Percentiles rank a stretch among this genome's conserved stretches.
These are phyloP conservation scores for Tauraco hartlaubi DNA, from an alignment of 2,797 vertebrate species.

Conservation along the genomic window DNA sequence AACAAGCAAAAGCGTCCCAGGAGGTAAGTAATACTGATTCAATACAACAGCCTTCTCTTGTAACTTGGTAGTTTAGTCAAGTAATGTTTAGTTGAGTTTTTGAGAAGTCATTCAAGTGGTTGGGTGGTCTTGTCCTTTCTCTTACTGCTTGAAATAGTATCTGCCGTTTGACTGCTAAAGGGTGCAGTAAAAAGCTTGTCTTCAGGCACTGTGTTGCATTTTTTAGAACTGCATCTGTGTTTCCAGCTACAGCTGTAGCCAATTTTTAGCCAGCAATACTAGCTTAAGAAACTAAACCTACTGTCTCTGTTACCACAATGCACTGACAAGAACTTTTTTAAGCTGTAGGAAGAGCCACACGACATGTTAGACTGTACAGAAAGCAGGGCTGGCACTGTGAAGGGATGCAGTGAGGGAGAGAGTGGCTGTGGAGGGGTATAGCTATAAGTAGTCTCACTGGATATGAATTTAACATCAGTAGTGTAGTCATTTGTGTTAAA, in stretches of 20 bases:
- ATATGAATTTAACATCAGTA: background rate
- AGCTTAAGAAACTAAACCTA: background rate
- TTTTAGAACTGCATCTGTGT: background rate
- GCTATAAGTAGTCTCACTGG: background rate
- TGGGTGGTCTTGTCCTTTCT: background rate
- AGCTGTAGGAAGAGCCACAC: background rate
- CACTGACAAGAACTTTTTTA: background rate
- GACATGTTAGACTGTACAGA: background rate
- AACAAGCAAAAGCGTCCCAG: slow-evolving; percentile 98
- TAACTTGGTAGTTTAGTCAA: background rate
- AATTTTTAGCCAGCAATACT: background rate
- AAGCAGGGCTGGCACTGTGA: background rate
- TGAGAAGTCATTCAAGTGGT: background rate
- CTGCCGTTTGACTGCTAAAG: background rate
- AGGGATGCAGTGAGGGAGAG: background rate
- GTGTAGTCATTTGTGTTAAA: background rate
- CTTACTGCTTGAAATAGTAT: background rate
- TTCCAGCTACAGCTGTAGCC: background rate
- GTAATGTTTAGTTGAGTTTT: background rate
- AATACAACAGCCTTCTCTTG: background rate
- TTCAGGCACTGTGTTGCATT: background rate
- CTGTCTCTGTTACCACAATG: background rate
- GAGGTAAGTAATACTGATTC: slow-evolving; percentile 80
- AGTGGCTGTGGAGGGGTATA: background rate
- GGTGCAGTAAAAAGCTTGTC: background rate